These are phyloP conservation scores for Trachelus stipa DNA, from an alignment of 2,888 invertebrate genomes.

Conservation along the genomic window DNA sequence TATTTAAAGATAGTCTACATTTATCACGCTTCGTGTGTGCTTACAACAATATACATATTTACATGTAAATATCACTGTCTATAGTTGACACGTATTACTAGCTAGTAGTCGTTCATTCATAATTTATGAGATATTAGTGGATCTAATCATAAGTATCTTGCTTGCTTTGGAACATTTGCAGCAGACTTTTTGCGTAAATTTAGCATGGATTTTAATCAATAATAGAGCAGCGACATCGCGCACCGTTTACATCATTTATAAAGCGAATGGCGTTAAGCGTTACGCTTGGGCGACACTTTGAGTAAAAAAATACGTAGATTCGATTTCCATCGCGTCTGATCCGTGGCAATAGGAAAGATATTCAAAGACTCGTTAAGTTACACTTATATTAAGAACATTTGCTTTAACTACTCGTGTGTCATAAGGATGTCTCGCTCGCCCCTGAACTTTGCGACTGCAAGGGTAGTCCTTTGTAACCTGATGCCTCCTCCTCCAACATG, in stretches of 20 bases:
- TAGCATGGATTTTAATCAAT: slow-evolving; percentile 6
- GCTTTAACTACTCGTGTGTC: slow-evolving; percentile 43
- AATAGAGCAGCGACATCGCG: not conserved
- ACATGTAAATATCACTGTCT: slow-evolving; percentile 48
- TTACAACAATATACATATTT: slow-evolving; percentile 58
- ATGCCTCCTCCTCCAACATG: slow-evolving; percentile 62
- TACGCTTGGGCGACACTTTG: slow-evolving; percentile 37
- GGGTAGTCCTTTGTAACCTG: slow-evolving; percentile 50
- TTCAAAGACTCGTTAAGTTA: slow-evolving; percentile 35
- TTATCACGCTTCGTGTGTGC: slow-evolving; percentile 50
- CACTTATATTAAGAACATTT: slow-evolving; percentile 6
- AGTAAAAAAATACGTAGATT: slow-evolving; percentile 58
- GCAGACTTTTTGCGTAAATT: not conserved
- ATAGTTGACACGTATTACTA: slow-evolving; percentile 29
- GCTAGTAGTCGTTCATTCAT: slow-evolving; percentile 37
- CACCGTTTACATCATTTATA: slow-evolving; percentile 34
- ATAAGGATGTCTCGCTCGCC: slow-evolving; percentile 58
- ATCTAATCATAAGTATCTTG: slow-evolving; percentile 35
- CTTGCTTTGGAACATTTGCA: slow-evolving; percentile 15
- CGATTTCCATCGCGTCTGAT: slow-evolving; percentile 34
- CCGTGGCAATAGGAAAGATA: slow-evolving; percentile 34
- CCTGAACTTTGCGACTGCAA: slow-evolving; percentile 58
- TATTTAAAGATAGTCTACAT: slow-evolving; percentile 51
- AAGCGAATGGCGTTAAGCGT: slow-evolving; percentile 45
- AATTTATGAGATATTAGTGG: slow-evolving; percentile 36